Evolutionary conservation across 2,797 vertebrate species (phyloP).

Genomic region (Dromococcyx pavoninus): DNA sequence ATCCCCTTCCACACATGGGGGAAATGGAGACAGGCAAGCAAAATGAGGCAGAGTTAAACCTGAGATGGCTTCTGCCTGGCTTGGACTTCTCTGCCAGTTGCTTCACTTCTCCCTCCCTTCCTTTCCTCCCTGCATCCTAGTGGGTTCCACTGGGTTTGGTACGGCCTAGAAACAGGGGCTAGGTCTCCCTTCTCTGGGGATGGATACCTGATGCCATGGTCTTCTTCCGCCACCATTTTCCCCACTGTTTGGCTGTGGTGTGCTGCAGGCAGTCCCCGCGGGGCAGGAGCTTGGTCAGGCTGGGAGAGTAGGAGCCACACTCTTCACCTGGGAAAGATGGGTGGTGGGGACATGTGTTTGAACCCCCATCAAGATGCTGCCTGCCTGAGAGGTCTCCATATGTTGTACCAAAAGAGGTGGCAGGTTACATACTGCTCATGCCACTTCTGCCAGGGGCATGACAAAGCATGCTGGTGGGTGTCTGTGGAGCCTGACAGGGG

Average conservation of each 20-base stretch:
- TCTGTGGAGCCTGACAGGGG: neutral
- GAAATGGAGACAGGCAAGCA: neutral
- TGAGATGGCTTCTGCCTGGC: neutral
- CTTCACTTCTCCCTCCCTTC: neutral
- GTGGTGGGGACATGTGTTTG: accelerated
- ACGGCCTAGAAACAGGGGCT: neutral
- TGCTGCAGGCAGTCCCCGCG: constrained; percentile 21
- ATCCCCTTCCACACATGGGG: neutral
- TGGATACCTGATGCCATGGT: constrained; percentile 69
- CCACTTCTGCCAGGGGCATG: neutral
- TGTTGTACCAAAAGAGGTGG: neutral
- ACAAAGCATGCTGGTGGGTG: neutral
- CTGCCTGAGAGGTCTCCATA: accelerated
- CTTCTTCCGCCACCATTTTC: constrained; percentile 70
- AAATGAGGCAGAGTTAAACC: neutral
- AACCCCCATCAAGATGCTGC: neutral
- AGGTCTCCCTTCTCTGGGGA: neutral
- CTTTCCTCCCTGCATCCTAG: neutral
- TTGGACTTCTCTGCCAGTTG: neutral
- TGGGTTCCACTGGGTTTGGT: accelerated
- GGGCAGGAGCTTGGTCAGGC: neutral
- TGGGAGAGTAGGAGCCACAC: constrained; percentile 55
- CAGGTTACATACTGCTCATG: neutral
- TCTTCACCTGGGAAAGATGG: constrained; percentile 63
- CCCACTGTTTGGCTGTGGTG: constrained; percentile 7